Evolutionary conservation across 2,797 vertebrate species (phyloP).

Genomic region (Malacoctenus gilli): DNA sequence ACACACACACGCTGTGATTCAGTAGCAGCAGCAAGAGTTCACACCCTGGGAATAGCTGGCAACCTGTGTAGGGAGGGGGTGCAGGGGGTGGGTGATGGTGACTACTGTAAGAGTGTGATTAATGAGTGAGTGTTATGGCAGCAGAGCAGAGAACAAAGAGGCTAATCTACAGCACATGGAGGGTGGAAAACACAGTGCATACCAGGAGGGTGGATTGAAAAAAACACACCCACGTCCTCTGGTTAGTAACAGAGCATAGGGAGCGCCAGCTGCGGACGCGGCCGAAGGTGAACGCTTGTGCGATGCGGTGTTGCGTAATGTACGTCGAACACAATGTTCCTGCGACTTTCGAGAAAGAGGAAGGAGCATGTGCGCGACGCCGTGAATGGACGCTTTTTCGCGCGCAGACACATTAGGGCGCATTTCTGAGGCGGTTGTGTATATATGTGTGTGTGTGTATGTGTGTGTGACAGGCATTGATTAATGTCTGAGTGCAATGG

Average conservation of each 20-base stretch:
- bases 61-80: conserved; percentile 36
- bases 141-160: conserved; percentile 68
- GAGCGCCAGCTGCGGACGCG: conserved; percentile 12
- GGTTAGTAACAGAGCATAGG: conserved; percentile 22
- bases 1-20: conserved; percentile 60
- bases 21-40: conserved; percentile 54
- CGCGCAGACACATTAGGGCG: conserved; percentile 1
- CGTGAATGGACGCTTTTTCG: no score
- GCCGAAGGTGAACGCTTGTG: conserved; percentile 36
- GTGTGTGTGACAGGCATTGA: conserved; percentile 42
- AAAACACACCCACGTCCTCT: conserved; percentile 46
- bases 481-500: conserved; percentile 40
- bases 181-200: conserved; percentile 59
- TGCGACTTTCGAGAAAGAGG: no score
- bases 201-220: conserved; percentile 52
- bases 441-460: conserved; percentile 13
- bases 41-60: conserved; percentile 64
- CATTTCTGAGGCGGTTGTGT: not conserved
- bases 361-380: no score
- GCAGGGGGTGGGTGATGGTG: conserved; percentile 38
- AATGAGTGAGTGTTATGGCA: conserved; percentile 75
- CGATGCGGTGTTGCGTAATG: conserved; percentile 46
- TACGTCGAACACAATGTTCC: conserved; percentile 20
- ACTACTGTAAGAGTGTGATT: conserved; percentile 72
- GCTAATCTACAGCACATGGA: conserved; percentile 76